phyloP scores from a whole-genome alignment of 2,888 invertebrate genomes.

The Nomada flava region DNA sequence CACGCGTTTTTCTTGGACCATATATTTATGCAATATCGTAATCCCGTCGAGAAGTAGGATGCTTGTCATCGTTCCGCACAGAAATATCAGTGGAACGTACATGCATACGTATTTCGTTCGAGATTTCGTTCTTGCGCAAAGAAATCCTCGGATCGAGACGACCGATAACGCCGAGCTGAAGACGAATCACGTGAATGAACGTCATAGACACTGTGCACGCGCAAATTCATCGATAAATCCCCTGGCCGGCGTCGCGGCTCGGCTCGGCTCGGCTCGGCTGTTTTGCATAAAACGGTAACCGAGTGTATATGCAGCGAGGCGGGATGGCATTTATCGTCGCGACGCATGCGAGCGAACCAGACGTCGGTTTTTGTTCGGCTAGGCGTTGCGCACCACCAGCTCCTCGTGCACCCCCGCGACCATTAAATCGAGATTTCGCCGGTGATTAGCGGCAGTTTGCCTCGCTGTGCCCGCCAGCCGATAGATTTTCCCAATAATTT shows the following conservation, averaged over 20 bases:
- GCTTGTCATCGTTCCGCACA: no score
- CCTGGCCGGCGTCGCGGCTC: constrained; percentile 11
- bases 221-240: constrained; percentile 65
- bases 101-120: background rate
- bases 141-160: background rate
- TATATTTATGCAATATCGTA: no score
- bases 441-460: constrained; percentile 61
- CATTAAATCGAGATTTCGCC: constrained; percentile 70
- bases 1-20: no score
- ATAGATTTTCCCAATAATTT: constrained; percentile 65
- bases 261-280: constrained; percentile 28
- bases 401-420: constrained; percentile 42
- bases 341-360: constrained; percentile 54
- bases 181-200: constrained; percentile 10
- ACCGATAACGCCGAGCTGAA: background rate
- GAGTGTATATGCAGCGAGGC: constrained; percentile 56
- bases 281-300: constrained; percentile 71
- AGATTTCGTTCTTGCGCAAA: background rate
- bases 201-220: constrained; percentile 24
- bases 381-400: constrained; percentile 58
- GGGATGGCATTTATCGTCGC: constrained; percentile 70
- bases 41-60: no score
- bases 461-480: constrained; percentile 37
- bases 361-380: constrained; percentile 63
- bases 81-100: no score